A percentile compares a stretch with the other conserved stretches of the same genome.
Conservation (phyloP, 2,113 vertebrate genomes). For the Gnathonemus echidnorhynchus region DNA sequence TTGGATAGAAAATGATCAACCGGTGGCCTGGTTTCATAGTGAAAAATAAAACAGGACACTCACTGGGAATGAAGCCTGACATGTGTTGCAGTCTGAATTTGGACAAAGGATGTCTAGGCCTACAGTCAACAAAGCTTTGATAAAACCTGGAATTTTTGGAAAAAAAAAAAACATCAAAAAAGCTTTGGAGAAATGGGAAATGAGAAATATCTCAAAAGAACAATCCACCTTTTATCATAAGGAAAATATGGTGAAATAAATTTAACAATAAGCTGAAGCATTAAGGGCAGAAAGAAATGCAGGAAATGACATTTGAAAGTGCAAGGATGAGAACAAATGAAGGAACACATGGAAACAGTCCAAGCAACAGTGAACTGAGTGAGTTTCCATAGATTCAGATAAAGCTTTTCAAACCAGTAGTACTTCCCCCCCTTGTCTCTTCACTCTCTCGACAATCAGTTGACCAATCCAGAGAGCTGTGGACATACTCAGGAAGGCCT, state of each 20-base stretch:
- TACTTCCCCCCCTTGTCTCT: neutral
- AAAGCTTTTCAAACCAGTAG: slow-evolving; percentile 41
- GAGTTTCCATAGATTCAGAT: slow-evolving; percentile 34
- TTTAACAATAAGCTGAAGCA: neutral
- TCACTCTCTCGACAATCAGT: slow-evolving; percentile 31
- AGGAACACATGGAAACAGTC: neutral
- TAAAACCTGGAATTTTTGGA: neutral
- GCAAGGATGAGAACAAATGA: neutral
- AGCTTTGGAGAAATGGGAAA: neutral
- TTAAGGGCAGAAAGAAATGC: neutral
- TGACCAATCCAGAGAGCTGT: neutral
- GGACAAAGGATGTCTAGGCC: neutral
- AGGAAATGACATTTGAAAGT: neutral
- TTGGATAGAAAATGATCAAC: neutral
- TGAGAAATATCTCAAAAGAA: neutral
- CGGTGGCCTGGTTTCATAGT: neutral
- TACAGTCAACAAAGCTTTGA: neutral
- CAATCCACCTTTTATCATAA: neutral
- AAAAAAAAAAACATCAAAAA: neutral
- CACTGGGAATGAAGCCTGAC: neutral
- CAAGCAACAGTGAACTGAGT: neutral
- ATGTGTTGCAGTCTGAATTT: neutral
- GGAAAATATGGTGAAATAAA: neutral
- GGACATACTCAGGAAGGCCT: neutral
- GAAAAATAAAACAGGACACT: neutral